phyloP scores from a whole-genome alignment of 2,888 invertebrate genomes.

The Spilarctia lutea region DNA sequence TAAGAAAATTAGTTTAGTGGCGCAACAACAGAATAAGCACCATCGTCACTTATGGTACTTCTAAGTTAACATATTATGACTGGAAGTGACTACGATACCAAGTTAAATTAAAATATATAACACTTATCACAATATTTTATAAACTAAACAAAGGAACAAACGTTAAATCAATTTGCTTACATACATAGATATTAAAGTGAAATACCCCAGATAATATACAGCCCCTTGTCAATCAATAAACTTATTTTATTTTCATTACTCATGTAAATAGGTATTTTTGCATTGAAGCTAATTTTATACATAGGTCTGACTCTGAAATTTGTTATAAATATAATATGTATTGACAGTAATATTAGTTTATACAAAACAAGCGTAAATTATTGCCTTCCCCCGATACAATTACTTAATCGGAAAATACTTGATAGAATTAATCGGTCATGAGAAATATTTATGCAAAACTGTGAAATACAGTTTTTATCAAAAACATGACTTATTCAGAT shows the following conservation, averaged over 20 bases:
- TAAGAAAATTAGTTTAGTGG: no score
- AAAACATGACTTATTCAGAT: neutral
- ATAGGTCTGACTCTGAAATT: constrained; percentile 45
- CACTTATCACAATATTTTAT: constrained; percentile 82
- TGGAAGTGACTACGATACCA: constrained; percentile 85
- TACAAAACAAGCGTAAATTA: constrained; percentile 89
- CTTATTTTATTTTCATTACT: constrained; percentile 31
- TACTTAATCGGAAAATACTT: constrained; percentile 62
- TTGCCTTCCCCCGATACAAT: constrained; percentile 89
- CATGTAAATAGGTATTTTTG: constrained; percentile 45
- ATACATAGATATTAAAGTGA: constrained; percentile 56
- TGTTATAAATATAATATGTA: constrained; percentile 47
- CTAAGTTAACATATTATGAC: constrained; percentile 85
- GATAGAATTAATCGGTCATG: constrained; percentile 14
- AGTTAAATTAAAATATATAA: constrained; percentile 75
- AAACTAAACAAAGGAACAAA: constrained; percentile 76
- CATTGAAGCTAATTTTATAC: constrained; percentile 46
- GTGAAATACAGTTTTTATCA: neutral
- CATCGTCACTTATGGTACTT: constrained; percentile 68
- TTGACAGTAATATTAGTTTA: constrained; percentile 71
- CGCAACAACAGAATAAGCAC: no score
- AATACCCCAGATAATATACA: constrained; percentile 59
- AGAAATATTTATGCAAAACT: neutral
- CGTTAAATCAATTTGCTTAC: constrained; percentile 61
- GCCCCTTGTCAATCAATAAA: constrained; percentile 62